Percentiles rank a stretch among this genome's conserved stretches.
Evolutionary conservation across 2,888 invertebrate species (phyloP).

Genomic region (Hyppa rectilinea): DNA sequence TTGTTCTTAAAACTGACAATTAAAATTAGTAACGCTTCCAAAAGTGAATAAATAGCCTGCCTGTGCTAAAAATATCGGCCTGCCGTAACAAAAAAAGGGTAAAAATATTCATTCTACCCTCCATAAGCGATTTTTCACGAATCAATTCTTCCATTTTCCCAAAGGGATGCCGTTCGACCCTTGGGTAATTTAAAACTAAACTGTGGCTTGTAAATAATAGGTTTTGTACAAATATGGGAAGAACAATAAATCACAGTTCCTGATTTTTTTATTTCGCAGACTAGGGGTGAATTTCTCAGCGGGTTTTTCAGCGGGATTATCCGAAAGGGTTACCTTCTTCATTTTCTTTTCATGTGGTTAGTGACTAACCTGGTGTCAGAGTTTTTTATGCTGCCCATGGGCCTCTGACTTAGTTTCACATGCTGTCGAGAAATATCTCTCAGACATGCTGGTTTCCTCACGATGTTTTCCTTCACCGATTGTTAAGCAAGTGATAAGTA

Average conservation of each 20-base stretch:
- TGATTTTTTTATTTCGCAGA: too few relatives aligned
- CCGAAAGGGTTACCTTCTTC: too few relatives aligned
- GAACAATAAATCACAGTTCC: neutral
- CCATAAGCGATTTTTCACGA: constrained; percentile 59
- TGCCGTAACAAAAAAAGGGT: constrained; percentile 46
- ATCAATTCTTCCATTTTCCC: constrained; percentile 54
- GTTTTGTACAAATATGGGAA: constrained; percentile 8
- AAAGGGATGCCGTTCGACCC: constrained; percentile 21
- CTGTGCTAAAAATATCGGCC: constrained; percentile 34
- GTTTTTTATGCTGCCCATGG: too few relatives aligned
- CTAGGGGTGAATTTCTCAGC: too few relatives aligned
- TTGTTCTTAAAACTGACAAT: constrained; percentile 2
- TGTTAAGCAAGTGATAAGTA: too few relatives aligned
- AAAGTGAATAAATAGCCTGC: constrained; percentile 38
- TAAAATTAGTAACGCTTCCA: constrained; percentile 30
- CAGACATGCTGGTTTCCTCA: too few relatives aligned
- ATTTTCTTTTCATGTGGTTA: too few relatives aligned
- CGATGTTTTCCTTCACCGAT: too few relatives aligned
- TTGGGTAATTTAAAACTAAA: constrained; percentile 50
- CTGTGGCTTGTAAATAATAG: constrained; percentile 14
- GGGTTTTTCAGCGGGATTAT: too few relatives aligned
- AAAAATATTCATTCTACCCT: constrained; percentile 49
- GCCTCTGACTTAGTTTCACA: too few relatives aligned
- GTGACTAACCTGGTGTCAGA: too few relatives aligned
- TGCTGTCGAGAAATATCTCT: too few relatives aligned